These are phyloP conservation scores for Thomomys bottae DNA, from an alignment of 2,113 vertebrate species.

Conservation along the genomic window DNA sequence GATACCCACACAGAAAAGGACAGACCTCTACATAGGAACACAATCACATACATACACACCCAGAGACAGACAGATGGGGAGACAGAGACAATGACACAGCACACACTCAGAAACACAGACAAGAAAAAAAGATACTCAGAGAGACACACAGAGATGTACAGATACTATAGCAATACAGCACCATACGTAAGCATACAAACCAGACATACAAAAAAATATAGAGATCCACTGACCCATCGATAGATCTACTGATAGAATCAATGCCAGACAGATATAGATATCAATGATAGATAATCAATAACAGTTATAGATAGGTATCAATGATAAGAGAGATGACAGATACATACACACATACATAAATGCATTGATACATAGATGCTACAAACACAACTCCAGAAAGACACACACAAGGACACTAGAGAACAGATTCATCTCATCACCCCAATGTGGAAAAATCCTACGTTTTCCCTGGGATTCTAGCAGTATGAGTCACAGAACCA, in stretches of 20 bases:
- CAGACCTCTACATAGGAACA: neutral
- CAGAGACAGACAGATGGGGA: neutral
- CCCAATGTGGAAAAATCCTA: neutral
- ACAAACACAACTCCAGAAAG: neutral
- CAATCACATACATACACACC: neutral
- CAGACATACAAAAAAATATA: neutral
- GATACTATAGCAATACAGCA: neutral
- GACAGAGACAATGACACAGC: neutral
- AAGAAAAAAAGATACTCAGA: neutral
- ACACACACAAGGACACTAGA: neutral
- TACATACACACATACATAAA: neutral
- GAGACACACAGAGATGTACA: neutral
- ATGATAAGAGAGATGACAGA: neutral
- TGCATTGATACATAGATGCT: neutral
- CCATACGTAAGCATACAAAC: neutral
- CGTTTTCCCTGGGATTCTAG: neutral
- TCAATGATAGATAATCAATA: too few species aligned
- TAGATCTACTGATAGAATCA: too few species aligned
- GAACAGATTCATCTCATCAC: constrained; percentile 1
- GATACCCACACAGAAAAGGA: neutral
- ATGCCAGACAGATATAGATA: neutral
- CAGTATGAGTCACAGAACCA: neutral
- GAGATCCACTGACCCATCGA: too few species aligned
- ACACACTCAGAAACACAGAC: neutral
- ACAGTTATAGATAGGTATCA: too few species aligned